Evolutionary conservation across 1,140 invertebrate genomes (phyloP).

Genomic region (Teleogryllus occipitalis): DNA sequence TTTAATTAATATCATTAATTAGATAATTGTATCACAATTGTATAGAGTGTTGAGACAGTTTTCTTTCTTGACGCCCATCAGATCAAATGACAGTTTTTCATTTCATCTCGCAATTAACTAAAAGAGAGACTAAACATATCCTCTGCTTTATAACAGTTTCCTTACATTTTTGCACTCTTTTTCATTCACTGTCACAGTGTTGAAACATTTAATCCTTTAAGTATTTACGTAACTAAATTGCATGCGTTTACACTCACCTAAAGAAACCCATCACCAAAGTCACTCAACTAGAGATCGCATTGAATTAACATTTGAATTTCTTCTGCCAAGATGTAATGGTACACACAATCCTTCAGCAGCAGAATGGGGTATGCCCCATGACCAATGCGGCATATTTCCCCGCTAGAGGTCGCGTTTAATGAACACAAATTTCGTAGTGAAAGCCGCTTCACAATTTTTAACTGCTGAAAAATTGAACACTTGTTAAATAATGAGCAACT

Average conservation of each 20-base stretch:
- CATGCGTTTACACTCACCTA: neutral
- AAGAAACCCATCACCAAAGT: neutral
- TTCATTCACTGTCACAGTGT: neutral
- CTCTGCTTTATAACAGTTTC: neutral
- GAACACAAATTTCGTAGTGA: too few species aligned
- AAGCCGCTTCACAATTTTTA: neutral
- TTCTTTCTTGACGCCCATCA: neutral
- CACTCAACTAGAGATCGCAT: neutral
- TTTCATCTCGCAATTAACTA: neutral
- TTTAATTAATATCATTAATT: slow-evolving; percentile 13
- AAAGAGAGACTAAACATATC: neutral
- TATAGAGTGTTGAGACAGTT: slow-evolving; percentile 6
- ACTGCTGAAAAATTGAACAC: neutral
- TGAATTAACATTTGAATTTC: neutral
- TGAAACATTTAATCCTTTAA: slow-evolving; percentile 1
- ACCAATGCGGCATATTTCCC: too few species aligned
- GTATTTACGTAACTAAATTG: neutral
- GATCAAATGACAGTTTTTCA: neutral
- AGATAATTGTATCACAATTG: slow-evolving; percentile 12
- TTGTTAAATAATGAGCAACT: neutral
- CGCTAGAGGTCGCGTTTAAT: too few species aligned
- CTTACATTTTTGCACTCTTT: neutral
- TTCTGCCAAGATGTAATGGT: neutral
- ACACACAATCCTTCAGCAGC: neutral
- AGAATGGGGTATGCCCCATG: too few species aligned